Conservation (phyloP, 2,113 vertebrate species). For the Anoura caudifer region DNA sequence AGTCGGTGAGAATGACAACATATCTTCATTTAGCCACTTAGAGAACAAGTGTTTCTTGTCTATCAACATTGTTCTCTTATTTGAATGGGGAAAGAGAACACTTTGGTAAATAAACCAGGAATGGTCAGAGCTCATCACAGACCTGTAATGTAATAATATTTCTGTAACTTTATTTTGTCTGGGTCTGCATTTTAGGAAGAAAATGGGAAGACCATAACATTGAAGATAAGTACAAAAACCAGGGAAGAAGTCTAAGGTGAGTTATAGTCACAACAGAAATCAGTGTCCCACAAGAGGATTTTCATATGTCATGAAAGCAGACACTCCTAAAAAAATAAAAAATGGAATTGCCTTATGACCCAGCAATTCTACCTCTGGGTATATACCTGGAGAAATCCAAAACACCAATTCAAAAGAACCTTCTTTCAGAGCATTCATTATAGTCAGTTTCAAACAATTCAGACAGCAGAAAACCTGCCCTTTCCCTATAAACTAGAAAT, state of each 20-base stretch:
- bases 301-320: background rate
- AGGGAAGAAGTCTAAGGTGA: slow-evolving; percentile 38
- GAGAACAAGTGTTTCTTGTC: background rate
- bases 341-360: background rate
- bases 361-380: background rate
- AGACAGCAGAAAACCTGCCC: background rate
- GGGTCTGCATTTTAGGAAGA: slow-evolving; percentile 14
- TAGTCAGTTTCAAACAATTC: background rate
- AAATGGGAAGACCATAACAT: background rate
- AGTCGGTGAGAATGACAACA: background rate
- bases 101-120: background rate
- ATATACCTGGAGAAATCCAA: background rate
- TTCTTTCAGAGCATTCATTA: background rate
- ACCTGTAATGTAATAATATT: background rate
- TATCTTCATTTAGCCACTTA: background rate
- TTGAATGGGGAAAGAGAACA: background rate
- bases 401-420: background rate
- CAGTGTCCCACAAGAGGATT: background rate
- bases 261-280: background rate
- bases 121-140: background rate
- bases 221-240: slow-evolving; percentile 3
- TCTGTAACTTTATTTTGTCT: slow-evolving; percentile 1
- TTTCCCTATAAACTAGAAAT: background rate
- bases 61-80: background rate
- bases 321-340: background rate